These are phyloP conservation scores for Diachasmimorpha longicaudata DNA, from an alignment of 1,140 invertebrate species.

Conservation along the genomic window DNA sequence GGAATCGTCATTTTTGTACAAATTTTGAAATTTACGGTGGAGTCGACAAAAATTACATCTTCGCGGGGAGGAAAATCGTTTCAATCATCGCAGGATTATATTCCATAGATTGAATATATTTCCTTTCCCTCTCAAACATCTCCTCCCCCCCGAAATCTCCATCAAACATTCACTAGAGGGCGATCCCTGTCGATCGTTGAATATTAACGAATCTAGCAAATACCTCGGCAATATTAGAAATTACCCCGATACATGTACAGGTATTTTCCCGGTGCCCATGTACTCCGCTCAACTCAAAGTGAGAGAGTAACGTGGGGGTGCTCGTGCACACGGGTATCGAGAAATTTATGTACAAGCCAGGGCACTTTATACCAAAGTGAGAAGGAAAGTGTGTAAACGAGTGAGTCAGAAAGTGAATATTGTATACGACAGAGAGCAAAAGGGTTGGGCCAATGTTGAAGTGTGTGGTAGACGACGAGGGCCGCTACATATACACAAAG, in stretches of 20 bases:
- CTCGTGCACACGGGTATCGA: conserved; percentile 10
- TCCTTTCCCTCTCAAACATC: background rate
- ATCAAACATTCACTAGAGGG: conserved; percentile 23
- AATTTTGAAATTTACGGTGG: too few species aligned
- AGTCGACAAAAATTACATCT: too few species aligned
- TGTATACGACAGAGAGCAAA: conserved; percentile 31
- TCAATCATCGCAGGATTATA: background rate
- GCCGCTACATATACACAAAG: background rate
- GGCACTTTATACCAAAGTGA: conserved; percentile 21
- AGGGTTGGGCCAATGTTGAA: conserved; percentile 27
- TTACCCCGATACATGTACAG: background rate
- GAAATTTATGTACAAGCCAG: conserved; percentile 28
- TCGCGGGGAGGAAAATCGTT: background rate
- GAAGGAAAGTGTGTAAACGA: background rate
- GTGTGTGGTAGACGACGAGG: conserved; percentile 21
- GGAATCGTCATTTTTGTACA: too few species aligned
- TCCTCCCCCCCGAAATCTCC: background rate
- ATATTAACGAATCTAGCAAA: conserved; percentile 27
- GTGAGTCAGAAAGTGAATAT: conserved; percentile 11
- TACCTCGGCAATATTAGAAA: conserved; percentile 19
- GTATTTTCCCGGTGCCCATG: background rate
- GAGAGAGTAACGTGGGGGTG: background rate
- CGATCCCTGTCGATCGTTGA: conserved; percentile 14
- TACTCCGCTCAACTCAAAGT: background rate
- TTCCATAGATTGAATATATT: background rate